Evolutionary conservation across 2,888 invertebrate species (phyloP).

Genomic region (Argyresthia albistria): DNA sequence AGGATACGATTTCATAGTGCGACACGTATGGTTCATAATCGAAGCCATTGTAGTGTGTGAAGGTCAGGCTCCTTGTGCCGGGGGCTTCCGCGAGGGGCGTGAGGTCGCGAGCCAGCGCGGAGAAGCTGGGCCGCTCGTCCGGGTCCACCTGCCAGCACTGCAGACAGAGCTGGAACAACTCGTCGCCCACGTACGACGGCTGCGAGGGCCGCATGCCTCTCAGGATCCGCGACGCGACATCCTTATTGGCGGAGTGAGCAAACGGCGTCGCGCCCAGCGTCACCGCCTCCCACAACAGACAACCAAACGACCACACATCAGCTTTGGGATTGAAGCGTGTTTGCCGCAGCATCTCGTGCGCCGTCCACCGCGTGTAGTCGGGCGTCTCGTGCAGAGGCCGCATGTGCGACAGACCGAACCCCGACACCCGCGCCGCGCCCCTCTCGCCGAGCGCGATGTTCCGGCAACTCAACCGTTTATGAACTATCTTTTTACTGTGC

Average conservation of each 20-base stretch:
- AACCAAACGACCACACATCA: slow-evolving; percentile 89
- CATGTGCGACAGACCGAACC: slow-evolving; percentile 82
- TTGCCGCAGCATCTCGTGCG: slow-evolving; percentile 82
- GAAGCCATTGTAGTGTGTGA: slow-evolving; percentile 60
- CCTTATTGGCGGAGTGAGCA: slow-evolving; percentile 76
- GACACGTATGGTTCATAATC: slow-evolving; percentile 56
- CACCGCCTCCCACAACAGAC: slow-evolving; percentile 87
- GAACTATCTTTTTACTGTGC: slow-evolving; percentile 77
- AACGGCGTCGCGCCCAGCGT: slow-evolving; percentile 87
- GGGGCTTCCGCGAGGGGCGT: slow-evolving; percentile 41
- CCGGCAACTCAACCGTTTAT: slow-evolving; percentile 80
- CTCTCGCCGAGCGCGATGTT: slow-evolving; percentile 78
- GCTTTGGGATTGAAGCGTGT: slow-evolving; percentile 79
- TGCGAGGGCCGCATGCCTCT: slow-evolving; percentile 82
- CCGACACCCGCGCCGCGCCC: slow-evolving; percentile 79
- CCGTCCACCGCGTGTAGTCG: slow-evolving; percentile 85
- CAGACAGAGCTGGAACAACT: slow-evolving; percentile 84
- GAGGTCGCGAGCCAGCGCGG: slow-evolving; percentile 68
- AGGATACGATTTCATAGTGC: slow-evolving; percentile 54
- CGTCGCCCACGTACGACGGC: slow-evolving; percentile 81
- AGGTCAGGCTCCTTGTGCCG: slow-evolving; percentile 46
- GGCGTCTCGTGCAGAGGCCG: slow-evolving; percentile 74
- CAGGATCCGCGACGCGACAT: slow-evolving; percentile 77
- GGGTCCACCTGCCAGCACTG: slow-evolving; percentile 90
- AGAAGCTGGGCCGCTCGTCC: slow-evolving; percentile 83